These are phyloP conservation scores for Pristionchus fissidentatus DNA, from an alignment of 2,888 invertebrate genomes.

Conservation along the genomic window DNA sequence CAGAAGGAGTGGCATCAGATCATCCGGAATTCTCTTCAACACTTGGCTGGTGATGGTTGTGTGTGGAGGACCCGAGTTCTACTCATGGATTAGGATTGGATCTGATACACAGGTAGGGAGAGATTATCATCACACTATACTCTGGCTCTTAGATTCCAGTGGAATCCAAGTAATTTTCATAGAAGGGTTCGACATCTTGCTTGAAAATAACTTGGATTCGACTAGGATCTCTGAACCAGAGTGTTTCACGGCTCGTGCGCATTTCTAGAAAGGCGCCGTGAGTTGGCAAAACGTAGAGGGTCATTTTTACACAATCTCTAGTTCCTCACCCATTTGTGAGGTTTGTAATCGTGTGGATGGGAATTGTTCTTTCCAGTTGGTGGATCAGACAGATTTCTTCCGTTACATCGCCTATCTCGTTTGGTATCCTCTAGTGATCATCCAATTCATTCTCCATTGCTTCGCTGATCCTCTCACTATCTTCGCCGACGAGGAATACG, in stretches of 20 bases:
- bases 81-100: slow-evolving; percentile 67
- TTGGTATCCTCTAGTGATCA: slow-evolving; percentile 69
- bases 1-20: slow-evolving; percentile 87
- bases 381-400: slow-evolving; percentile 63
- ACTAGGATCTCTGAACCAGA: no score
- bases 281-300: no score
- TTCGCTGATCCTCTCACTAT: slow-evolving; percentile 66
- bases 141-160: background rate
- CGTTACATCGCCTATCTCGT: slow-evolving; percentile 68
- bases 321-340: no score
- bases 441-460: slow-evolving; percentile 65
- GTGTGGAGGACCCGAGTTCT: slow-evolving; percentile 80
- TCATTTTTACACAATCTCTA: no score
- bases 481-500: slow-evolving; percentile 50
- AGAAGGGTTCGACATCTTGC: background rate
- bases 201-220: no score
- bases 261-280: no score
- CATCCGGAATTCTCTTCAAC: slow-evolving; percentile 90
- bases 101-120: slow-evolving; percentile 64
- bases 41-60: slow-evolving; percentile 89
- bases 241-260: no score
- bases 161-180: background rate
- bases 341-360: background rate
- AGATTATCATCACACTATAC: background rate
- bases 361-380: slow-evolving; percentile 69